These are phyloP conservation scores for Globodera rostochiensis DNA, from an alignment of 1,140 invertebrate genomes.

Conservation along the genomic window DNA sequence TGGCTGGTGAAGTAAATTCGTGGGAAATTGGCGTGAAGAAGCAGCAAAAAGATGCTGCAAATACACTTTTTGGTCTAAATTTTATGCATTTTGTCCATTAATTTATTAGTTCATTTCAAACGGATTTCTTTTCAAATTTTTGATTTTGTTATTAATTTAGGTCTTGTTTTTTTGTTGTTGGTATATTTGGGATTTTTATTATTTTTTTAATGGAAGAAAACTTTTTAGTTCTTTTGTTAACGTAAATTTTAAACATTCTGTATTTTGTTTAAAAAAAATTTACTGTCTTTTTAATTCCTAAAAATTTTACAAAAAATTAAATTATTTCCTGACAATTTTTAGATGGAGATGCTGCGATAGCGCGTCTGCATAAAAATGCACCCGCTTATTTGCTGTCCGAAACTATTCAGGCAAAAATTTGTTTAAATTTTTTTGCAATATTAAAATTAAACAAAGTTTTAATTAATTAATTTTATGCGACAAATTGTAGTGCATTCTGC, in stretches of 20 bases:
- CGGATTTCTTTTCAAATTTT: too few relatives aligned
- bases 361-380: slow-evolving; percentile 43
- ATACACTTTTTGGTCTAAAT: slow-evolving; percentile 8
- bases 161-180: too few relatives aligned
- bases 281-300: too few relatives aligned
- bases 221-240: too few relatives aligned
- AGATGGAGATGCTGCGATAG: slow-evolving; percentile 57
- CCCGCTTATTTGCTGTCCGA: slow-evolving; percentile 56
- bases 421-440: slow-evolving; percentile 14
- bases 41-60: slow-evolving; percentile 52
- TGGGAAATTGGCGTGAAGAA: slow-evolving; percentile 61
- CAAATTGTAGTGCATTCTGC: not conserved
- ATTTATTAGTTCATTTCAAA: too few relatives aligned
- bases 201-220: too few relatives aligned
- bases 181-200: too few relatives aligned
- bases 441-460: not conserved
- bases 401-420: slow-evolving; percentile 52
- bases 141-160: too few relatives aligned
- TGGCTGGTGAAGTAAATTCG: slow-evolving; percentile 31
- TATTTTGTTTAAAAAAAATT: too few relatives aligned
- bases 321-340: slow-evolving; percentile 24
- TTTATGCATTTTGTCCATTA: slow-evolving; percentile 34
- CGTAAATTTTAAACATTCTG: too few relatives aligned
- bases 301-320: too few relatives aligned
- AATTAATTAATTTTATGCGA: too few relatives aligned